Evolutionary conservation across 2,797 vertebrate species (phyloP).

Genomic region (Kryptopterus vitreolus): DNA sequence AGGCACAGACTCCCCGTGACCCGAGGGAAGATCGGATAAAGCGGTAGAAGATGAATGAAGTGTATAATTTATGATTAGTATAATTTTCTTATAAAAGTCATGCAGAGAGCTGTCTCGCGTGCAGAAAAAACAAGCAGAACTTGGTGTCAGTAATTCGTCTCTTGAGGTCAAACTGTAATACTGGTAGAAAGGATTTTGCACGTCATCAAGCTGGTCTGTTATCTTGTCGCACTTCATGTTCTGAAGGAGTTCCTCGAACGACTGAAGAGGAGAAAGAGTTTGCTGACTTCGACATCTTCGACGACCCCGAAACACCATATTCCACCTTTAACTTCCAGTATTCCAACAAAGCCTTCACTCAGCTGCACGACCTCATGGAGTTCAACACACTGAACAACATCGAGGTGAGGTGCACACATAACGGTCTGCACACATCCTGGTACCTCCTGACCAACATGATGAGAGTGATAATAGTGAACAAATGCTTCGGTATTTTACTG

Average conservation of each 20-base stretch:
- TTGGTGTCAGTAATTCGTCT: no score
- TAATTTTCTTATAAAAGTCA: no score
- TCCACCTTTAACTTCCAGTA: constrained; percentile 99
- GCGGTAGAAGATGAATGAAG: no score
- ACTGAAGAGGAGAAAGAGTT: constrained; percentile 87
- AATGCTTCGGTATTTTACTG: no score
- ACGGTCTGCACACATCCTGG: not conserved
- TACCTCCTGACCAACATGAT: not conserved
- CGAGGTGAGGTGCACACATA: constrained; percentile 74
- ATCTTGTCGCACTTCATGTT: not conserved
- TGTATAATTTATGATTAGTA: no score
- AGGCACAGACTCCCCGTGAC: no score
- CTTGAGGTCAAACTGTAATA: not conserved
- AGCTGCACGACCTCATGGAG: constrained; percentile 94
- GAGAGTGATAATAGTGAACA: no score
- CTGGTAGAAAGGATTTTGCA: not conserved
- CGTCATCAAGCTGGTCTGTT: not conserved
- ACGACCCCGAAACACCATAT: constrained; percentile 89
- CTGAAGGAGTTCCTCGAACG: constrained; percentile 84
- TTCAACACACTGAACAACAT: constrained; percentile 98
- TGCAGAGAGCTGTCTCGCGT: no score
- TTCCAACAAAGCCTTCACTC: constrained; percentile 87
- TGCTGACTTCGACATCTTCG: constrained; percentile 97
- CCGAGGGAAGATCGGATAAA: no score
- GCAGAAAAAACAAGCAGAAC: no score